Evolutionary conservation across 1,140 invertebrate genomes (phyloP), one percentile per base, ranked within the genome.

Genomic region (Rhyacophila brunnea): DNA sequence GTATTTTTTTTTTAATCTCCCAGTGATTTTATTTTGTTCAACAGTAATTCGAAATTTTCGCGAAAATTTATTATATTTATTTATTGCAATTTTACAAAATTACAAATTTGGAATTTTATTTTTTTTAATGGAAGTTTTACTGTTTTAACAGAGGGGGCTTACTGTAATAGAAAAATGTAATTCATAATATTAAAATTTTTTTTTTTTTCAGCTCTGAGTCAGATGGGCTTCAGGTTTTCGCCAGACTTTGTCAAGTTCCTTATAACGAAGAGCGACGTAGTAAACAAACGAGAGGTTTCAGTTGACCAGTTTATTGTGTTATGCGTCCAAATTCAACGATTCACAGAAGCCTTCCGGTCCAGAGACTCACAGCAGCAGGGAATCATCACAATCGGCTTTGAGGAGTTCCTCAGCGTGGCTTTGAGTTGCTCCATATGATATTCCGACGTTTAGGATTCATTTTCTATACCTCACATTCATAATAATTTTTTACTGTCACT

Each of bases 171-270:
- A n/a, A n/a, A n/a, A n/a, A n/a, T n/a, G n/a, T n/a, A n/a, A n/a
- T n/a, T n/a, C 6, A 6, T n/a, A 35, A 10, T 9, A 10, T 9
- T 6, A 43, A 9, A 14, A n/a, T n/a, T n/a, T 46, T 18, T 51
- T 60, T 56, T 63, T 14, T 44, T 79, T 74, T 68, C 80, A 87
- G 92, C 92, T 15, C 82, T 93, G 23, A 77, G 82, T 18, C 87
- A 91, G 79, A 94, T 95, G 92, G 93, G 92, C n/a, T 96, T 92
- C 68, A 81, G 86, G 38, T 87, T 96, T 57, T 83, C 87, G 17
- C 85, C 85, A 5, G 85, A 91, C 28, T 95, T 95, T 68, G 83
- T 90, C 10, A 81, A 82, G 48, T 86, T 87, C 61, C 71, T 95
- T 44, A 79, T 89, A 6, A 82, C 81, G 65, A 87, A 88, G 74